Evolutionary conservation across 2,113 vertebrate species (phyloP).

Genomic region (Aspidoscelis tigris): DNA sequence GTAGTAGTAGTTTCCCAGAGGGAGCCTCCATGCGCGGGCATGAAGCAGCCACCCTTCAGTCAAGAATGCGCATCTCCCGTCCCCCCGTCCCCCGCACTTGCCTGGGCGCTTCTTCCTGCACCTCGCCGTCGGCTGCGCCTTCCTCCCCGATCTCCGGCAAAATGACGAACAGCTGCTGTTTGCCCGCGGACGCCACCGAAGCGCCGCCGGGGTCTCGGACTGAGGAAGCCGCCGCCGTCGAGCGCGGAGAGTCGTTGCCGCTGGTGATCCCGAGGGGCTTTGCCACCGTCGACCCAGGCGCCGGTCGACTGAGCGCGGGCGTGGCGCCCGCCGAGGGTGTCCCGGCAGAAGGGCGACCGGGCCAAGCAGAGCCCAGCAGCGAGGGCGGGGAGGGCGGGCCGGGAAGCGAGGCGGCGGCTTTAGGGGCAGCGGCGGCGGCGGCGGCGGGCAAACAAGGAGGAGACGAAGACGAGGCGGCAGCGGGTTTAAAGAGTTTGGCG

Average conservation of each 20-base stretch:
- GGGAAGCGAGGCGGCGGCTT: neutral
- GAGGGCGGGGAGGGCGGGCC: slow-evolving; percentile 27
- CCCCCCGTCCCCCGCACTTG: slow-evolving; percentile 46
- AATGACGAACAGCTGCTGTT: slow-evolving; percentile 46
- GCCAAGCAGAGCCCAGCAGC: slow-evolving; percentile 17
- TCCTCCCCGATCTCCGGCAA: slow-evolving; percentile 76
- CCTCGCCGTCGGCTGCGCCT: slow-evolving; percentile 40
- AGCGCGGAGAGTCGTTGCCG: neutral
- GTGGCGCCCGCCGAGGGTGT: neutral
- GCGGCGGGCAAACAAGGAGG: neutral
- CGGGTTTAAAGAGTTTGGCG: slow-evolving; percentile 67
- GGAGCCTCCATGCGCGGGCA: neutral
- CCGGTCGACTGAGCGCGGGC: neutral
- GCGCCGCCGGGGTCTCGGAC: slow-evolving; percentile 25
- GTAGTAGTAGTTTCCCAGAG: neutral
- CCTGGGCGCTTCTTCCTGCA: slow-evolving; percentile 20
- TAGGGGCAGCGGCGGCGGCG: neutral
- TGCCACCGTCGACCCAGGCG: neutral
- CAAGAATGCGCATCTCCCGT: neutral
- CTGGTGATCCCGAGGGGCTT: neutral
- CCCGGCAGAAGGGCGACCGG: slow-evolving; percentile 10
- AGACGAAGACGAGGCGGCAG: slow-evolving; percentile 19
- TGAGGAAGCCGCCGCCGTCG: neutral
- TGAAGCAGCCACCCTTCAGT: too few relatives aligned
- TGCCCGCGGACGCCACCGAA: neutral